Evolutionary conservation across 2,888 invertebrate genomes (phyloP).

Genomic region (Drosophila demipolita): DNA sequence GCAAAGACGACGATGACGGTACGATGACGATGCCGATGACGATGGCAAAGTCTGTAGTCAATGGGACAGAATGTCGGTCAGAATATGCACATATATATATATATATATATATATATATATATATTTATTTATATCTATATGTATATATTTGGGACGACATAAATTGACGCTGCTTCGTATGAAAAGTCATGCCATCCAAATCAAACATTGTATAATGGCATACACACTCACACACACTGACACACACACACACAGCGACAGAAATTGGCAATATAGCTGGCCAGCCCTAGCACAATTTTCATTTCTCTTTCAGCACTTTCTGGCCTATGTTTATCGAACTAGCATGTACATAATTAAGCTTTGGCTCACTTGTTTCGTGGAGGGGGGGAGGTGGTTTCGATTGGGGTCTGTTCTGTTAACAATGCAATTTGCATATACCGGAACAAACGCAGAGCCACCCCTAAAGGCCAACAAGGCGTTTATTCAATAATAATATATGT

Average conservation of each 20-base stretch:
- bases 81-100: slow-evolving; percentile 4
- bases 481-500: slow-evolving; percentile 1
- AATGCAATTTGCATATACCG: slow-evolving; percentile 36
- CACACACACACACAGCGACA: not conserved
- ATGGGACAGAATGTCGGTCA: slow-evolving; percentile 51
- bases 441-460: not conserved
- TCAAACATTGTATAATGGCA: slow-evolving; percentile 67
- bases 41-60: slow-evolving; percentile 37
- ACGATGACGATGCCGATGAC: slow-evolving; percentile 41
- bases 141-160: slow-evolving; percentile 42
- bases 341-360: slow-evolving; percentile 37
- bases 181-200: slow-evolving; percentile 74
- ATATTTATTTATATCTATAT: not conserved
- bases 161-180: slow-evolving; percentile 51
- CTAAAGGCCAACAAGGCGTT: not conserved
- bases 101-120: not conserved
- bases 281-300: slow-evolving; percentile 4
- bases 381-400: no score
- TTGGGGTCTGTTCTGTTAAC: not conserved
- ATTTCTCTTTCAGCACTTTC: slow-evolving; percentile 2
- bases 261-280: slow-evolving; percentile 29
- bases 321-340: slow-evolving; percentile 16
- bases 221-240: slow-evolving; percentile 17
- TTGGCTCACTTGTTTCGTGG: slow-evolving; percentile 5
- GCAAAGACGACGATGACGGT: slow-evolving; percentile 14